A percentile compares a stretch with the other conserved stretches of the same genome.
Evolutionary conservation across 2,113 vertebrate genomes (phyloP).

Genomic region (Progne subis): DNA sequence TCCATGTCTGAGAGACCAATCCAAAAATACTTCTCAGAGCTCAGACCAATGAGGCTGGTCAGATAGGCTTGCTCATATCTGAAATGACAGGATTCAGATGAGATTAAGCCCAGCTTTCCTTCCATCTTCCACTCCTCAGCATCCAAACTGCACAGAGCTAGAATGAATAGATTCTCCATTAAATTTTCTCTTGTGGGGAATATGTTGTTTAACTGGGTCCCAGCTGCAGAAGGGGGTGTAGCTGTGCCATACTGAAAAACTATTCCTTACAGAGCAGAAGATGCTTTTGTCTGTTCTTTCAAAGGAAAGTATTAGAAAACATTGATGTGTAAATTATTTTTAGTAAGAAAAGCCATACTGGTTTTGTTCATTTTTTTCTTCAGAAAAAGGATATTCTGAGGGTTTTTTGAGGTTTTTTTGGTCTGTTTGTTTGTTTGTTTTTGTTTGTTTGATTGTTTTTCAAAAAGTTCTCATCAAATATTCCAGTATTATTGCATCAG

Average conservation of each 20-base stretch:
- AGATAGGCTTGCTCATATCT: constrained; percentile 93
- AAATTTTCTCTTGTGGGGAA: not conserved
- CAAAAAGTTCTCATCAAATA: not conserved
- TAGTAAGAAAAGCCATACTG: not conserved
- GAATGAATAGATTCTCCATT: not conserved
- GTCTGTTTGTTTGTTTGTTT: not conserved
- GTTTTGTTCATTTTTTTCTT: not conserved
- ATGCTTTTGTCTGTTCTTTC: not conserved
- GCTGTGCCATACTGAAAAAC: not conserved
- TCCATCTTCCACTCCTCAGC: not conserved
- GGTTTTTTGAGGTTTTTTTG: not conserved
- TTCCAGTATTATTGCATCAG: not conserved
- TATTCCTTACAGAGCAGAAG: not conserved
- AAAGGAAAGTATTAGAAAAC: not conserved
- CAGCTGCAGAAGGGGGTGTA: not conserved
- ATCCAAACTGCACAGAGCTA: not conserved
- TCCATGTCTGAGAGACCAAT: constrained; percentile 82
- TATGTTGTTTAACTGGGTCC: not conserved
- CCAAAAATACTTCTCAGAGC: constrained; percentile 91
- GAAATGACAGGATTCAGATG: not conserved
- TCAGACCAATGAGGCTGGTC: constrained; percentile 85
- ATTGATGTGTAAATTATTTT: not conserved
- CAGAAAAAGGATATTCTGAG: not conserved
- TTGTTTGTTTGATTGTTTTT: not conserved
- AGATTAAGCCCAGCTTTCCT: not conserved